A percentile compares a stretch with the other conserved stretches of the same genome.
Evolutionary conservation across 2,113 vertebrate genomes (phyloP).

Genomic region (Tauraco erythrolophus): DNA sequence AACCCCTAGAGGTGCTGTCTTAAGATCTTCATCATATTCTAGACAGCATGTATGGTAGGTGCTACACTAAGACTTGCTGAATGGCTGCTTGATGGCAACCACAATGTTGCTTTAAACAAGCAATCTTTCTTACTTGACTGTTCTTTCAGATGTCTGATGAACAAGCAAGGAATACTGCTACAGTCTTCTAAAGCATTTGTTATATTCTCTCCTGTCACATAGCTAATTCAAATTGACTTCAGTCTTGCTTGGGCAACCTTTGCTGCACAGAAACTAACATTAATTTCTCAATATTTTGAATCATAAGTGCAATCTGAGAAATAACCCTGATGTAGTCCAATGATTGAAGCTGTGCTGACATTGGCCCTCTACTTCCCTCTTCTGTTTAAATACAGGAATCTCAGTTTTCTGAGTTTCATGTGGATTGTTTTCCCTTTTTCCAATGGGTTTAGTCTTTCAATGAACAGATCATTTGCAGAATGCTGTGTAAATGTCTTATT

Average conservation of each 20-base stretch:
- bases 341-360: background rate
- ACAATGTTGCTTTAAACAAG: background rate
- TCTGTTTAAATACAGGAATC: background rate
- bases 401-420: background rate
- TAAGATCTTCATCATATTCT: background rate
- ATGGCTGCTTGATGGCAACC: background rate
- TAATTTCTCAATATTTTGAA: background rate
- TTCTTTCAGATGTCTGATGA: background rate
- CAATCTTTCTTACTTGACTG: background rate
- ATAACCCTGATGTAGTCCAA: background rate
- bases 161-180: background rate
- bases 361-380: background rate
- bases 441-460: background rate
- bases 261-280: background rate
- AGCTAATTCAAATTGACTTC: background rate
- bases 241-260: background rate
- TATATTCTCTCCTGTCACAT: background rate
- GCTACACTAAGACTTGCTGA: background rate
- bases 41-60: background rate
- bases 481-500: background rate
- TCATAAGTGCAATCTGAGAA: background rate
- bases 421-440: background rate
- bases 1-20: background rate
- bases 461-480: rapidly evolving
- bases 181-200: background rate